Evolutionary conservation across 2,888 invertebrate genomes (phyloP).

Genomic region (Melipona bicolor): DNA sequence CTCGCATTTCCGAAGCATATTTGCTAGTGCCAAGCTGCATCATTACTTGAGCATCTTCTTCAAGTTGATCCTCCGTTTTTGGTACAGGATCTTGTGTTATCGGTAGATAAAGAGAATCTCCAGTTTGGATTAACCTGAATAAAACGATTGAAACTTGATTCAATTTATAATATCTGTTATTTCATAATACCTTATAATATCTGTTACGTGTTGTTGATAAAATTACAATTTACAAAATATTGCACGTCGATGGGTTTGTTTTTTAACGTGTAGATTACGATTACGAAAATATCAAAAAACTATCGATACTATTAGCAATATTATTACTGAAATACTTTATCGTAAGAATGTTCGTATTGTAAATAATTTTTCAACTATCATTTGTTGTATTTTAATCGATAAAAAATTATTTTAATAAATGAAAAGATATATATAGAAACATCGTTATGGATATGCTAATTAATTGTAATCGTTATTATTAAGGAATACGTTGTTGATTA

Average conservation of each 20-base stretch:
- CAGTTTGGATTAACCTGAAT: slow-evolving; percentile 87
- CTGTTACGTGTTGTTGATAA: background rate
- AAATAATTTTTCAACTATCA: background rate
- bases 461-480: background rate
- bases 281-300: background rate
- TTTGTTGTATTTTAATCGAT: background rate
- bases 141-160: background rate
- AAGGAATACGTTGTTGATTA: background rate
- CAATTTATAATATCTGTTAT: background rate
- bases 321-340: background rate
- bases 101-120: slow-evolving; percentile 92
- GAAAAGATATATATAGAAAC: background rate
- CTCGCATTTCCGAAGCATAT: slow-evolving; percentile 92
- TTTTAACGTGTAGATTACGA: background rate
- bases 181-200: background rate
- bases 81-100: slow-evolving; percentile 96
- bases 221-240: too few species aligned
- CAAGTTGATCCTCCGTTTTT: slow-evolving; percentile 98
- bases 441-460: background rate
- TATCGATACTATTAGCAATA: too few species aligned
- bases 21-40: slow-evolving; percentile 94
- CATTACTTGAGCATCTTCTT: slow-evolving; percentile 96
- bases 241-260: background rate
- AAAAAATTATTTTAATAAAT: too few species aligned
- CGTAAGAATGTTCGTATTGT: background rate